phyloP scores from a whole-genome alignment of 2,888 invertebrate genomes.

The Steinernema hermaphroditum region DNA sequence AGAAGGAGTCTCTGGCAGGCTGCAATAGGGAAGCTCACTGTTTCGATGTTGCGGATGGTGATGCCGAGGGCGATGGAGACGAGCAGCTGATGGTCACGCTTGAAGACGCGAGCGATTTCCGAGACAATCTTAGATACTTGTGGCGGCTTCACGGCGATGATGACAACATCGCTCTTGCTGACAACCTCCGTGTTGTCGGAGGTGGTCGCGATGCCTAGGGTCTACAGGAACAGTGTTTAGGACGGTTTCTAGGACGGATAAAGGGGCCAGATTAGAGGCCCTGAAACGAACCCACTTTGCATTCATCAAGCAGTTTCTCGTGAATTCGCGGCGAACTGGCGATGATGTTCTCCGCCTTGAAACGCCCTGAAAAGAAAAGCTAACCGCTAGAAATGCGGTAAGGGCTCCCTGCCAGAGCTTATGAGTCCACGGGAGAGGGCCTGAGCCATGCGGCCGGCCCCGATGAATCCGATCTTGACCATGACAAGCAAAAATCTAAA shows the following conservation, averaged over 20 bases:
- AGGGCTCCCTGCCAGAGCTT: slow-evolving; percentile 74
- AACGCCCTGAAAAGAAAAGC: slow-evolving; percentile 74
- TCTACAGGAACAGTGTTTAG: slow-evolving; percentile 70
- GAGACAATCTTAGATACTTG: slow-evolving; percentile 78
- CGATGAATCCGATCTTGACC: slow-evolving; percentile 78
- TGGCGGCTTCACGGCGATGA: slow-evolving; percentile 88
- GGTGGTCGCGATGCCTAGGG: slow-evolving; percentile 78
- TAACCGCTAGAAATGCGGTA: background rate
- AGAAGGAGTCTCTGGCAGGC: slow-evolving; percentile 17
- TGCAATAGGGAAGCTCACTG: slow-evolving; percentile 70
- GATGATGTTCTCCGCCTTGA: slow-evolving; percentile 80
- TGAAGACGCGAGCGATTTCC: slow-evolving; percentile 75
- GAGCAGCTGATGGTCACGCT: slow-evolving; percentile 76
- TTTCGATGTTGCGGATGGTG: slow-evolving; percentile 78
- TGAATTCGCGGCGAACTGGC: slow-evolving; percentile 86
- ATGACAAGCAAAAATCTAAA: slow-evolving; percentile 41
- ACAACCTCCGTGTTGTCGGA: slow-evolving; percentile 81
- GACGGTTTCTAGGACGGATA: background rate
- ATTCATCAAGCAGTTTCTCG: slow-evolving; percentile 75
- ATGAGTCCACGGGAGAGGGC: slow-evolving; percentile 87
- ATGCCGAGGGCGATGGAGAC: slow-evolving; percentile 92
- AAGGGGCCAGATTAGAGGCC: background rate
- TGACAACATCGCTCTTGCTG: slow-evolving; percentile 79
- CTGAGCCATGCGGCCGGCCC: slow-evolving; percentile 88
- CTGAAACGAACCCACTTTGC: slow-evolving; percentile 66